Base-by-base conservation (phyloP, 2,113 vertebrate species). In the Phycodurus eques region DNA sequence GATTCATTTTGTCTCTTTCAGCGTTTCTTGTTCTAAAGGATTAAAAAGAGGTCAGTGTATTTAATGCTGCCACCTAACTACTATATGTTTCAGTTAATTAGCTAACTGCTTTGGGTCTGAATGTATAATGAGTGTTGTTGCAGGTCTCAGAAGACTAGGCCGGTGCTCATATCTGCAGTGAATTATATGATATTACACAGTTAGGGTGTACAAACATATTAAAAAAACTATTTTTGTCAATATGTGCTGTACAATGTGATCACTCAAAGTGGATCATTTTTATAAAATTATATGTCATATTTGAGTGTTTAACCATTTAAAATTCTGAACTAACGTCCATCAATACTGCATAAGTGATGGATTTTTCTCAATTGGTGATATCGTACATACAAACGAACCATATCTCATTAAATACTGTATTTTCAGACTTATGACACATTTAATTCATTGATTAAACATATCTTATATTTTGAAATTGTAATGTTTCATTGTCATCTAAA, bases 81-180 rank as follows among this genome's bases (percentile, higher is more conserved):
- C 44, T 22, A 68, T 60, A 43, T 51, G 57, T 79, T 79, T 71
- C 73, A 65, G 72, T 78, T 90, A 81, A 89, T 86, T 69, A 85
- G 62, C 75, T 27, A 57, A 59, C 66, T 71, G 72, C 78, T 74
- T 39, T 62, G 61, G 78, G 80, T 74, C 14, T 71, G 47, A 71
- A 80, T 84, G 35, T 43, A 80, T 88, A 72, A 83, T 87, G 68
- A 43, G 81, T 82, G 79, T 72, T 61, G 72, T 51, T 46, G 72
- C 69, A 31, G 56, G 68, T 86, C 86, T 76, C 84, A 46, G 72
- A 3, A 51, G 87, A 79, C 15, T n/a, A 46, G n/a, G 20, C 20
- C 60, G 59, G n/a, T 74, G 56, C 74, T 63, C 19, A 13, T 66
- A 67, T 71, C 79, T 61, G 67, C 3, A 22, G 78, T 51, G 74